A percentile compares a stretch with the other conserved stretches of the same genome.
Evolutionary conservation across 2,113 vertebrate species (phyloP).

Genomic region (Ciconia stormi): DNA sequence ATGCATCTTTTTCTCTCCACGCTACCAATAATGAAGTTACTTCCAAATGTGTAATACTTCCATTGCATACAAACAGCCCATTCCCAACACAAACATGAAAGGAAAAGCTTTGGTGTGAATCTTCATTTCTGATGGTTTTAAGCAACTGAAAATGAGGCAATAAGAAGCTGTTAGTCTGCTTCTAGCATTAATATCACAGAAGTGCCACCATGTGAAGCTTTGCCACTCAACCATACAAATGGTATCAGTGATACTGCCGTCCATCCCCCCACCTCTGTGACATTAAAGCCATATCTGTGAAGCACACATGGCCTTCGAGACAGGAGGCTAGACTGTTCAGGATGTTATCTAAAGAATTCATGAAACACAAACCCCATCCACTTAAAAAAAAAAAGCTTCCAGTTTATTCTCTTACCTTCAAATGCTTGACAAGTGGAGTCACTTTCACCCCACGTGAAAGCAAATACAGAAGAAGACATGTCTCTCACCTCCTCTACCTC

Average conservation of each 20-base stretch:
- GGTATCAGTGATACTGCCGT: neutral
- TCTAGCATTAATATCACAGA: conserved; percentile 32
- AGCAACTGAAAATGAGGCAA: conserved; percentile 57
- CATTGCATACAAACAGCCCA: neutral
- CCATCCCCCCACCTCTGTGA: neutral
- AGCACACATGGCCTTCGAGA: neutral
- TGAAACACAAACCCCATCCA: neutral
- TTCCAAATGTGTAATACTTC: neutral
- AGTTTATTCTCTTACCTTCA: conserved; percentile 51
- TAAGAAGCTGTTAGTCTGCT: conserved; percentile 54
- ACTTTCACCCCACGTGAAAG: neutral
- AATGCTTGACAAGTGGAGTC: neutral
- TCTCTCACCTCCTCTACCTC: neutral
- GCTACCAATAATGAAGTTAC: neutral
- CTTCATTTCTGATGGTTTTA: conserved; percentile 41
- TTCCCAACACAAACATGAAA: conserved; percentile 18
- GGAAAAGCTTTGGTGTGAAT: conserved; percentile 15
- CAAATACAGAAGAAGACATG: neutral
- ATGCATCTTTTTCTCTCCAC: neutral
- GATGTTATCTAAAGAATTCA: neutral
- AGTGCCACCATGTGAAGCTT: neutral
- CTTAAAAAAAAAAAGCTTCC: neutral
- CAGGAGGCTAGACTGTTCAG: neutral
- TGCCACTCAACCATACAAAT: neutral
- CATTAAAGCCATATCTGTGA: neutral